Base-by-base conservation (phyloP, 2,797 vertebrate species). In the Remorina albescens region DNA sequence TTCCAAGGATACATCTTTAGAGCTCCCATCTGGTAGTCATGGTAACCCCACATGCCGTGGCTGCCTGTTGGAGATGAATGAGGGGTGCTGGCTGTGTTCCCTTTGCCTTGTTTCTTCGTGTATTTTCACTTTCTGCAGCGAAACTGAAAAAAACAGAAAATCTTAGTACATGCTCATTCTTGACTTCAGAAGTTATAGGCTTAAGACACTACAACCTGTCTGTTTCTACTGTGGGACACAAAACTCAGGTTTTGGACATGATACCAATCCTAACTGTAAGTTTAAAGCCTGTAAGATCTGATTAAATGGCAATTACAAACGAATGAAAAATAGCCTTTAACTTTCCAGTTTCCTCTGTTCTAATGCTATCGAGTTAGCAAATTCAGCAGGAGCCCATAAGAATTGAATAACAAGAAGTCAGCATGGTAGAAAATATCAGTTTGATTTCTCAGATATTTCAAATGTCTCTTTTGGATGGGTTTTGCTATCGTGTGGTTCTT, bases 1-100 rank as follows among this genome's bases (percentile, higher is more conserved):
- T 95, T 95, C 82, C 88, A 93, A 65, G 95, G 92, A 80, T 90
- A 86, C 88, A 95, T 94, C 91, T 95, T 94, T 89, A 95, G 96
- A 72, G 94, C 94, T 94, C 96, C 96, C 92, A 95, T 96, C 67
- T 95, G 95, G 92, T 91, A 92, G 89, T 96, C 96, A 90, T 97
- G 94, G 94, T 92, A 95, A 85, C 96, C 93, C 89, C 94, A 95
- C 87, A 95, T 93, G 86, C 93, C 94, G 94, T 93, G 94, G 93
- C 94, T 92, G 93, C 94, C 81, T 86, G 95, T 88, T 85, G 96
- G 93, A 82, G 95, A 87, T 87, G 95, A 95, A 92, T 96, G 93
- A 93, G 93, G 92, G 92, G 93, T 93, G 94, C 93, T 95, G 93
- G 95, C 93, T 88, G 53, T 42, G 56, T 94, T 91, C 84, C 89